These are phyloP conservation scores for Ariopsis seemanni DNA, from an alignment of 2,113 vertebrate genomes.

Conservation along the genomic window DNA sequence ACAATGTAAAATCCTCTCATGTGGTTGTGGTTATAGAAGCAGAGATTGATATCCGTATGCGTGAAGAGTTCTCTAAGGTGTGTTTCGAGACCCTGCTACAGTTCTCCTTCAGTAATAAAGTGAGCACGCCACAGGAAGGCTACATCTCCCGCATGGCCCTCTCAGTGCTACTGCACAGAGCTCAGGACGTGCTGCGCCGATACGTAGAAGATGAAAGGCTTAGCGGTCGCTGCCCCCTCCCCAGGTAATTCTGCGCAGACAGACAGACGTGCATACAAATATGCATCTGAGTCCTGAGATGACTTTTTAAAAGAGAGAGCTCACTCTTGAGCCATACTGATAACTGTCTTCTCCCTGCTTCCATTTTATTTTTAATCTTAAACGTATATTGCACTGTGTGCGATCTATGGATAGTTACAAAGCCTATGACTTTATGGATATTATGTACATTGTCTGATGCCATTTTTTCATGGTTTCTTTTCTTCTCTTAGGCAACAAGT, in stretches of 20 bases:
- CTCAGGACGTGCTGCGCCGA: conserved; percentile 90
- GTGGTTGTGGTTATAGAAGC: conserved; percentile 79
- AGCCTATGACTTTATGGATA: neutral
- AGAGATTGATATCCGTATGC: conserved; percentile 94
- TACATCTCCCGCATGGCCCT: conserved; percentile 98
- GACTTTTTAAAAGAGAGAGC: neutral
- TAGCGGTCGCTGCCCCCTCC: conserved; percentile 95
- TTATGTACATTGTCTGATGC: neutral
- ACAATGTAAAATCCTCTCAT: neutral
- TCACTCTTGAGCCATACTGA: neutral
- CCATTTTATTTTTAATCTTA: neutral
- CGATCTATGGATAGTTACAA: neutral
- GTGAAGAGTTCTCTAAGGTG: conserved; percentile 98
- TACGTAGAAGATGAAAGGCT: conserved; percentile 95
- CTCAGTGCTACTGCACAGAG: conserved; percentile 90
- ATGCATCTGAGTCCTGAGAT: neutral
- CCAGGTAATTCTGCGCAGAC: conserved; percentile 74
- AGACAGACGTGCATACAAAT: neutral
- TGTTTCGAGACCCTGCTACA: conserved; percentile 98
- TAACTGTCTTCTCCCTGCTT: neutral
- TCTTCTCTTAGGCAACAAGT: conserved; percentile 88
- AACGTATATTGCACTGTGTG: neutral
- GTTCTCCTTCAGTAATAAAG: conserved; percentile 99
- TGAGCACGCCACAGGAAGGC: conserved; percentile 94
- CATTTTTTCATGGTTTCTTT: neutral